Base-by-base conservation (phyloP, 1,140 invertebrate genomes). In the Ceratitis capitata region DNA sequence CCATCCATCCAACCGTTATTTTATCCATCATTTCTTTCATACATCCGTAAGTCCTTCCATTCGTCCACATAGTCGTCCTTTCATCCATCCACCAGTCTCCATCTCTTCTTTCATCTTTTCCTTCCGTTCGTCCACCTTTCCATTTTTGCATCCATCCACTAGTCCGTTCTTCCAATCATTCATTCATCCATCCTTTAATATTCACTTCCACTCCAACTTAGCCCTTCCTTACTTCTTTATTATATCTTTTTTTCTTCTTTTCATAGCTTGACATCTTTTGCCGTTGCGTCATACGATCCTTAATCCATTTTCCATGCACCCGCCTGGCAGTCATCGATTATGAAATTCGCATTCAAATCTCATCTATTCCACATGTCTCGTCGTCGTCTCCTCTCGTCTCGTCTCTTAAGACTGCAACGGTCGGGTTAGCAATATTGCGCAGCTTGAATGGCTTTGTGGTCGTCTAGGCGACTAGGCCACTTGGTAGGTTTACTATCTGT, bases 301-400 rank as follows among this genome's bases (percentile, higher is more conserved):
- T 78, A 78, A 78, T 78, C 69, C 69, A 78, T 78, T 78, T 78
- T 78, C 69, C 42, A 78, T 78, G 69, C 69, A 78, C 39, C 69
- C 69, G 69, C 69, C 69, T 78, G 39, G 39, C 39, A 78, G 39
- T 78, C 69, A 78, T 78, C n/a, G 69, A 78, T 78, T 78, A 78
- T 78, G 69, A 78, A 78, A 78, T 45, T 78, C 69, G 69, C 39
- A 45, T 78, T 78, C 69, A 78, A 78, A 78, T 78, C 69, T 78
- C 69, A 78, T 78, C 69, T 78, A 78, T 78, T 78, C 69, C 69
- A 78, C 39, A 39, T 78, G 69, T 78, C 69, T 47, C n/a, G 39
- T 45, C 69, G 69, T n/a, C 23, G 3, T 45, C 23, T n/a, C 39
- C 69, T 78, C 5, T 19, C n/a, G n/a, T n/a, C n/a, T n/a, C n/a